phyloP scores from a whole-genome alignment of 1,140 invertebrate genomes.

The Bombus impatiens region DNA sequence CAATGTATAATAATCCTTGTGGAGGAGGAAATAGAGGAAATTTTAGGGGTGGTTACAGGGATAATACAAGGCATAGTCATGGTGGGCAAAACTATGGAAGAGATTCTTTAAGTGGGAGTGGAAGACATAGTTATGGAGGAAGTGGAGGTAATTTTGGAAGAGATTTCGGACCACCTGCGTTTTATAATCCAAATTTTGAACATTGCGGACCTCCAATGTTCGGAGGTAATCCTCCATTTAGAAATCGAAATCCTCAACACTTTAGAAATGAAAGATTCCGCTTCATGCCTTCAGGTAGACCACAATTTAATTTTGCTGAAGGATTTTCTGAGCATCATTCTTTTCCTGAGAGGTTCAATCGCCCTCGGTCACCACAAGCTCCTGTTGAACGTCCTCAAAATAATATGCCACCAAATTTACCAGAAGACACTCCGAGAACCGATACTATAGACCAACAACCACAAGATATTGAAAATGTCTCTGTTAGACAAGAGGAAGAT shows the following conservation, averaged over 20 bases:
- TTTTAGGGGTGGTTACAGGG: constrained; percentile 75
- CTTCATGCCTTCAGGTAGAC: constrained; percentile 41
- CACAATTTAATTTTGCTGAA: constrained; percentile 43
- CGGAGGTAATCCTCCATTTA: constrained; percentile 74
- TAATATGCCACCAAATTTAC: constrained; percentile 41
- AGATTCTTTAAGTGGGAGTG: constrained; percentile 67
- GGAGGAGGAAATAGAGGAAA: constrained; percentile 76
- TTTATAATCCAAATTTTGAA: constrained; percentile 75
- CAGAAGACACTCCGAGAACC: constrained; percentile 45
- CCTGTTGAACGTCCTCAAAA: constrained; percentile 31
- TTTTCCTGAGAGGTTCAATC: constrained; percentile 50
- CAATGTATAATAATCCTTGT: constrained; percentile 83
- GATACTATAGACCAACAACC: constrained; percentile 31
- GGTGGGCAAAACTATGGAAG: constrained; percentile 71
- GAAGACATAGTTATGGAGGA: constrained; percentile 75
- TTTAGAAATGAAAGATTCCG: constrained; percentile 71
- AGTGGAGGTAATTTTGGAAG: constrained; percentile 68
- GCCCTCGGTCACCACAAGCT: constrained; percentile 51
- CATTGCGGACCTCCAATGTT: constrained; percentile 72
- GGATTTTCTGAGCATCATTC: constrained; percentile 53
- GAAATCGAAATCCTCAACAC: constrained; percentile 76
- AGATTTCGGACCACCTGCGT: constrained; percentile 71
- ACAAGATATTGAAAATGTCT: constrained; percentile 22
- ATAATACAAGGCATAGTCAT: constrained; percentile 74
- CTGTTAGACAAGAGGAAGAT: constrained; percentile 72